These are phyloP conservation scores for Zaprionus camerounensis DNA, from an alignment of 1,140 invertebrate genomes.

Conservation along the genomic window DNA sequence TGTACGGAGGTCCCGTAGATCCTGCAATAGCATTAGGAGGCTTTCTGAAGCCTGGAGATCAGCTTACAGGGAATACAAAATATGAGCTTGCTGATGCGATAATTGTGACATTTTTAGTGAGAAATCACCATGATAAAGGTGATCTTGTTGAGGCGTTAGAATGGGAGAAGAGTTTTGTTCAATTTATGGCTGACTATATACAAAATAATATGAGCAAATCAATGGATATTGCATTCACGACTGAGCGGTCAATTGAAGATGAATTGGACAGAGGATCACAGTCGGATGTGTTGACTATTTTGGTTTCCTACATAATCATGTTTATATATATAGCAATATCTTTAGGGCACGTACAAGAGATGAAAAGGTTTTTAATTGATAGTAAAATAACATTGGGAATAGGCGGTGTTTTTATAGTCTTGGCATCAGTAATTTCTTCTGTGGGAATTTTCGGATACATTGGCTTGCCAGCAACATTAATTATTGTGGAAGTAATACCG, in stretches of 20 bases:
- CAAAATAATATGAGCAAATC: conserved; percentile 87
- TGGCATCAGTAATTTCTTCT: conserved; percentile 95
- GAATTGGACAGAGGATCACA: conserved; percentile 95
- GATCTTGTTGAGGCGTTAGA: conserved; percentile 90
- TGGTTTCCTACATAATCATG: conserved; percentile 98
- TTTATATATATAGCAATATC: conserved; percentile 98
- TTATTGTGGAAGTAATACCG: conserved; percentile 99
- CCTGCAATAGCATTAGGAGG: conserved; percentile 96
- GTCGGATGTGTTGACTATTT: conserved; percentile 96
- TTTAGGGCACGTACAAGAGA: conserved; percentile 93
- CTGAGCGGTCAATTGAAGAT: conserved; percentile 98
- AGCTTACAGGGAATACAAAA: conserved; percentile 86
- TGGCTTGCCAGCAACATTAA: conserved; percentile 96
- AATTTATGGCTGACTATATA: conserved; percentile 94
- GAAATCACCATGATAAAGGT: conserved; percentile 92
- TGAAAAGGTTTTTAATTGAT: conserved; percentile 91
- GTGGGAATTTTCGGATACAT: conserved; percentile 96
- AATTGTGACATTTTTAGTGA: conserved; percentile 96
- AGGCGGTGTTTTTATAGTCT: conserved; percentile 94
- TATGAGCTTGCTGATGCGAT: conserved; percentile 94
- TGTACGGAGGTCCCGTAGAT: conserved; percentile 95
- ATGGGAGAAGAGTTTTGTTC: conserved; percentile 95
- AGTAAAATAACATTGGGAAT: conserved; percentile 97
- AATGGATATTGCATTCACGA: conserved; percentile 95
- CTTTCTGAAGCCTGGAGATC: conserved; percentile 90